Evolutionary conservation across 2,113 vertebrate species (phyloP).

Genomic region (Callithrix jacchus): DNA sequence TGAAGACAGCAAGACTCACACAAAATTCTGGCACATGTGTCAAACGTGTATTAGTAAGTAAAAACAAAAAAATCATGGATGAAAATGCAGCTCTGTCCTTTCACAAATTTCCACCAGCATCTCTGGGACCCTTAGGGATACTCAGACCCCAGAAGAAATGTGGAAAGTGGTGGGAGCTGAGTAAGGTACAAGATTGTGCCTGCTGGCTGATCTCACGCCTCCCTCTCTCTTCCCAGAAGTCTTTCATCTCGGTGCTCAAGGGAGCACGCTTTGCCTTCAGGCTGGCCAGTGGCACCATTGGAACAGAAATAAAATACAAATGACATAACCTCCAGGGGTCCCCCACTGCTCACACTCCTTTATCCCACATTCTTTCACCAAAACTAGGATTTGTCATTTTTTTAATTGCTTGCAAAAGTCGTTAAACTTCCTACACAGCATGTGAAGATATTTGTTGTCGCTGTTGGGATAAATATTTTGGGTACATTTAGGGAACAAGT

Average conservation of each 20-base stretch:
- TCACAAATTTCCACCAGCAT: neutral
- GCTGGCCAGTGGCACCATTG: neutral
- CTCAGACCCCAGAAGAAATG: neutral
- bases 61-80: neutral
- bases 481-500: neutral
- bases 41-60: neutral
- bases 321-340: neutral
- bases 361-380: neutral
- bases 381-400: neutral
- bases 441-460: neutral
- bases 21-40: neutral
- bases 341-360: fast-evolving
- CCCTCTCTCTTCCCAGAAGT: neutral
- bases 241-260: neutral
- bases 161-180: neutral
- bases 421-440: too few species aligned
- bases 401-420: neutral
- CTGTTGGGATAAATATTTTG: neutral
- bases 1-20: neutral
- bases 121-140: neutral
- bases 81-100: neutral
- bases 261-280: neutral
- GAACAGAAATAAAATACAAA: neutral
- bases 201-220: neutral
- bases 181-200: neutral